Evolutionary conservation across 2,113 vertebrate genomes (phyloP), one percentile per base, ranked within the genome.

Genomic region (Andinoacara biseriatus): DNA sequence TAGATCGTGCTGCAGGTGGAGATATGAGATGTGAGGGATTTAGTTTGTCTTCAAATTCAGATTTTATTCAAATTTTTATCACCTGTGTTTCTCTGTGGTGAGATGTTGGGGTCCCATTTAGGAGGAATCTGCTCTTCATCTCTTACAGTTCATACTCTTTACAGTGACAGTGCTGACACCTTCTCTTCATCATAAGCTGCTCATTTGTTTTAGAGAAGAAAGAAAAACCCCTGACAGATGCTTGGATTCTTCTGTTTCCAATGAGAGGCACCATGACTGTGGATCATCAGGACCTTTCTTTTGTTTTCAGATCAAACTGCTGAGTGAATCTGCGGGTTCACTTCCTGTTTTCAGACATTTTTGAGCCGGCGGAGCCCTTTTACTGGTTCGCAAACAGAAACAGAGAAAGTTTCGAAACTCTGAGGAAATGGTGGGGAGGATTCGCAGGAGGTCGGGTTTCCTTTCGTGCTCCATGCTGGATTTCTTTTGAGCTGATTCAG

Each of bases 401-500:
- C 52, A 62, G 24, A 14, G 31, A 60, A 26, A 60, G 58, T 60
- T 31, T 9, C 22, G 24, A 58, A 33, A 75, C 20, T 38, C 1
- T 2, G 22, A 52, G 49, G 17, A 61, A 33, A 33, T 17, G 57
- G 76, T 46, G 24, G 61, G 75, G 46, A 63, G 38, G 63, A 22
- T 5, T 4, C 11, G 10, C 62, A 4, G 81, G 86, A 60, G 5
- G 38, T 7, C 1, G 1, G 26, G 24, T 10, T 58, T 81, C 33
- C 72, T 46, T 43, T 69, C 63, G 10, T 1, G 0, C 56, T 43
- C 62, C 52, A 33, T 26, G 78, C 31, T 65, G 86, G 74, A 69
- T 18, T 78, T 43, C 26, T 54, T 10, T 35, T 74, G 58, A 60
- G 78, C 77, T 24, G 17, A 74, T 60, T 75, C 72, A 81, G 35